Base-by-base conservation (phyloP, 1,140 invertebrate genomes). In the Euura saliciscinereae region DNA sequence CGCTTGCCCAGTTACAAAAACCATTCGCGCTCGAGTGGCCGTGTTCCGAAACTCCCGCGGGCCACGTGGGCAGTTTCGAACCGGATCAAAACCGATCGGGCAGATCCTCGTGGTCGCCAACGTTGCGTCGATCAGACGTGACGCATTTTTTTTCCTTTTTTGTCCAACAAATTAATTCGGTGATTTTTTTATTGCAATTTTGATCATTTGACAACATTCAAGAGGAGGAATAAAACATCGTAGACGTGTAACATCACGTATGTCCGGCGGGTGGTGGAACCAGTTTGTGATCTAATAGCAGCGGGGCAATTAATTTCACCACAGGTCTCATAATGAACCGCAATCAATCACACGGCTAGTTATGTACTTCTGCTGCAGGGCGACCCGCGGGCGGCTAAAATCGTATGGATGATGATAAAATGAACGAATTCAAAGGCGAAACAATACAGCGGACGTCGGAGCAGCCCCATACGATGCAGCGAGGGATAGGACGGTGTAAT, bases 1-100 rank as follows among this genome's bases (percentile, higher is more conserved):
- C 85, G 85, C 85, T 87, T 83, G 83, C 79, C 80, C 85, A 86
- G 85, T 86, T 85, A 84, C 84, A 86, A 87, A 87, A 87, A 87
- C 82, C 83, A 86, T 86, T 85, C 83, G 85, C 85, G 85, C 80
- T 87, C 84, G 85, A 86, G 86, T 86, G 84, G 83, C 79, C 80
- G 83, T 78, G 78, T 82, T 80, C 77, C 81, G 74, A 80, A 82
- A 85, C 80, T 83, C 79, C 78, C 46, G 69, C 44, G 13, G 11
- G 68, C 13, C 43, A 45, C 68, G 28, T 28, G 44, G 68, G 28
- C 44, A 44, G 13, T 43, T n/a, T 43, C 68, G n/a, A 13, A 51
- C 6, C 2, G 28, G n/a, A 66, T 66, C 43, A 28, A 28, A 13
- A 6, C 28, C 66, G n/a, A 66, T 66, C 66, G 8, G n/a, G 13